Percentiles rank a stretch among this genome's conserved stretches.
phyloP scores from a whole-genome alignment of 2,888 invertebrate genomes.

The Ametastegia equiseti region DNA sequence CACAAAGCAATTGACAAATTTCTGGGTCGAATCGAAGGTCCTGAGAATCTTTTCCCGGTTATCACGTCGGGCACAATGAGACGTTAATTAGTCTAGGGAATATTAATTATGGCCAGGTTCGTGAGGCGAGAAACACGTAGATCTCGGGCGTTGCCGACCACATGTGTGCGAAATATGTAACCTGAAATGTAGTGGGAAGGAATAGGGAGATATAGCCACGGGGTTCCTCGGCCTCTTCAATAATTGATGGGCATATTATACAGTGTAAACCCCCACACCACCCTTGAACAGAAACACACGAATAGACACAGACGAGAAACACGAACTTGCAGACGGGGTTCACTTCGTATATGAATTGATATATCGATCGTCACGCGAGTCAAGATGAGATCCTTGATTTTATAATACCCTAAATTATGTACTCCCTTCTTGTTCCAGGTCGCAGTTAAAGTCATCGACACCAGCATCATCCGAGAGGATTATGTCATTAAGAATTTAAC shows the following conservation, averaged over 20 bases:
- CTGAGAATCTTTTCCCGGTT: not conserved
- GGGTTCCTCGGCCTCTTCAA: conserved; percentile 21
- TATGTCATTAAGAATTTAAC: conserved; percentile 85
- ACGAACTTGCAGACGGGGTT: too few species aligned
- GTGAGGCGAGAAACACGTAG: conserved; percentile 20
- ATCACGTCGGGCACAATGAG: conserved; percentile 22
- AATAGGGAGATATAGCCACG: conserved; percentile 1
- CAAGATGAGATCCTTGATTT: not conserved
- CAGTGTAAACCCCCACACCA: not conserved
- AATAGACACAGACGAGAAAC: too few species aligned
- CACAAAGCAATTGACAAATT: not conserved
- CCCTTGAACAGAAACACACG: not conserved
- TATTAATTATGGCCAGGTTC: conserved; percentile 45
- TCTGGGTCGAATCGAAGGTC: not conserved
- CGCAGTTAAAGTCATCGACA: conserved; percentile 87
- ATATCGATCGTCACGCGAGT: not conserved
- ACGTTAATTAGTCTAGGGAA: conserved; percentile 49
- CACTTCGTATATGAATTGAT: not conserved
- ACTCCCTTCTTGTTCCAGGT: conserved; percentile 82
- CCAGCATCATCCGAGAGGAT: conserved; percentile 84
- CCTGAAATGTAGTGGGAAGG: not conserved
- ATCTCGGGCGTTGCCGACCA: not conserved
- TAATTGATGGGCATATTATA: conserved; percentile 32
- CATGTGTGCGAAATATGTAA: conserved; percentile 42
- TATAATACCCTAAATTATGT: too few species aligned